Base-by-base conservation (phyloP, 2,888 invertebrate genomes). In the Mythimna lalbum region DNA sequence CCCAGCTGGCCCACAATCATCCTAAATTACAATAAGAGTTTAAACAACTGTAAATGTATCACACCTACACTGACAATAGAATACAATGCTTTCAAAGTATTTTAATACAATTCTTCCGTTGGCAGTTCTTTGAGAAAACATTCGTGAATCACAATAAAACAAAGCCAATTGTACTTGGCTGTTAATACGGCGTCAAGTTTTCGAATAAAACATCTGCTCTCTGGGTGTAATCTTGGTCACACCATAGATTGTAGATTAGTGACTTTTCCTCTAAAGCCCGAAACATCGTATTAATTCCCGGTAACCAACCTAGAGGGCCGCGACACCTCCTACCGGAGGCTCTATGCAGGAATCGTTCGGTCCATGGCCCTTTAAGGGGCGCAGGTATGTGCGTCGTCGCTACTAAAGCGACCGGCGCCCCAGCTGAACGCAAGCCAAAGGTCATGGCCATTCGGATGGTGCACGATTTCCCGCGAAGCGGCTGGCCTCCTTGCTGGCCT, bases 1-100 rank as follows among this genome's bases (percentile, higher is more conserved):
- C 1, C 93, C 94, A 14, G 87, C 84, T 19, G 93, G 93, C 0
- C 94, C 94, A 75, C 96, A 96, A 52, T 96, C 96, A 78, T 94
- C 93, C 91, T 93, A 55, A 33, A 73, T 78, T 31, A 78, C 61
- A 75, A 56, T 59, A 36, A 63, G 12, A 55, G 21, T 47, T 57
- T 56, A 68, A 31, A 47, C 23, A 72, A 69, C 17, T 9, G n/a
- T 36, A 62, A 43, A 43, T 33, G 23, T 31, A 19, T 63, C n/a
- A 52, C 12, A 39, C 33, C 21, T 17, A 72, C 36, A 53, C 33
- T 9, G 17, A 65, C 21, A 19, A 65, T 50, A 31, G 17, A 57
- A 77, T 31, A 69, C 56, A 76, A n/a, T 53, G 23, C 17, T 56
- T 23, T 53, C 1, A 49, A 66, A 67, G 17, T 39, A 52, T 50